Percentiles rank a stretch among this genome's conserved stretches.
phyloP scores from a whole-genome alignment of 2,113 vertebrate genomes.

The Muntiacus reevesi region DNA sequence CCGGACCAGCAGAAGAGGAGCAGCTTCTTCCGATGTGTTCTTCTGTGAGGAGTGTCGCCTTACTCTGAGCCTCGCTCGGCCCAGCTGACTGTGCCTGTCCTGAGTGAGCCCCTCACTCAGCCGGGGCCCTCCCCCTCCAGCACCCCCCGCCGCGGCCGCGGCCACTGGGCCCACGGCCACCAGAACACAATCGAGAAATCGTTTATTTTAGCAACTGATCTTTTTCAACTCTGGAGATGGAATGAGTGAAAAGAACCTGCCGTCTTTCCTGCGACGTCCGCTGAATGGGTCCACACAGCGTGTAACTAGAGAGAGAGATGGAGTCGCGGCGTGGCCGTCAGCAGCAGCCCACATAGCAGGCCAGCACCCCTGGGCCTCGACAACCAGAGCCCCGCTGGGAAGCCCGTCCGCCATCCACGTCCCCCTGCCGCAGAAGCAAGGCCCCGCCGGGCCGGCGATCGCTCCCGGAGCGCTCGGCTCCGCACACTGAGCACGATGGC shows the following conservation, averaged over 20 bases:
- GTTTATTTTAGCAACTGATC: constrained; percentile 79
- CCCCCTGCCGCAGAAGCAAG: not conserved
- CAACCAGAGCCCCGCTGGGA: not conserved
- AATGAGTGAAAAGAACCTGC: constrained; percentile 54
- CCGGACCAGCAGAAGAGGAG: constrained; percentile 94
- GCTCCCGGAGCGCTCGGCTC: not conserved
- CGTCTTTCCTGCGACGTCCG: constrained; percentile 59
- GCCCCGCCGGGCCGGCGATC: not conserved
- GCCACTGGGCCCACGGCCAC: constrained; percentile 58
- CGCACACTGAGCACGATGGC: not conserved
- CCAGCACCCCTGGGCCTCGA: not conserved
- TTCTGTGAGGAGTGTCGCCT: constrained; percentile 90
- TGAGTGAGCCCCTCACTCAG: constrained; percentile 59
- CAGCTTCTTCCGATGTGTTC: constrained; percentile 95
- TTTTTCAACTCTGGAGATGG: constrained; percentile 74
- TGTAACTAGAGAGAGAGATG: constrained; percentile 3
- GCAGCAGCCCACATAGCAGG: not conserved
- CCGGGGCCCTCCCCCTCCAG: constrained; percentile 64
- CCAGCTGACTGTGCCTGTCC: constrained; percentile 87
- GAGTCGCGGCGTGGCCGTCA: not conserved
- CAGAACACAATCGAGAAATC: constrained; percentile 71
- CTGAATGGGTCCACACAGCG: not conserved
- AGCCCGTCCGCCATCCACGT: not conserved
- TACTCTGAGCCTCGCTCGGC: constrained; percentile 75
- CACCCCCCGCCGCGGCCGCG: not conserved